Percentiles rank a stretch among this genome's conserved stretches.
Conservation (phyloP, 2,113 vertebrate genomes). For the Paradoxurus hermaphroditus region DNA sequence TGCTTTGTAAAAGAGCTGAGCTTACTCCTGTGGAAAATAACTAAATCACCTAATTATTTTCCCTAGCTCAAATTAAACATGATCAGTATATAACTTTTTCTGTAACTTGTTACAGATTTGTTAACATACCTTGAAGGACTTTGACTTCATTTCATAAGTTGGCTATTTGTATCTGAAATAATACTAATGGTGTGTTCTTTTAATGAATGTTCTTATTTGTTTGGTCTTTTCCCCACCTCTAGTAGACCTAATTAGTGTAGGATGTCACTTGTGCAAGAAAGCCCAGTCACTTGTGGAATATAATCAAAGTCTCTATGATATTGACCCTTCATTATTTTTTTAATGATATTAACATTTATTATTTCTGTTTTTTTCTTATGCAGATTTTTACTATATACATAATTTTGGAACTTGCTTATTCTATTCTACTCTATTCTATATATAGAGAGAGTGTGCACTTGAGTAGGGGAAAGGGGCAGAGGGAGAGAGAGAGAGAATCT, state of each 20-base stretch:
- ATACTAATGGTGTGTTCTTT: slow-evolving; percentile 20
- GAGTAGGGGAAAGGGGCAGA: no score
- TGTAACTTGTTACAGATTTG: slow-evolving; percentile 12
- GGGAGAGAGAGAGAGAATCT: no score
- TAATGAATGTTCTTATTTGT: slow-evolving; percentile 13
- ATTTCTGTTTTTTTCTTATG: not conserved
- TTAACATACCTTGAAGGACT: slow-evolving; percentile 29
- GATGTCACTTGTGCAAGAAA: not conserved
- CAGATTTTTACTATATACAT: slow-evolving; percentile 21
- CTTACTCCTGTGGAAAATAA: slow-evolving; percentile 58
- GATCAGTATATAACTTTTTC: slow-evolving; percentile 45
- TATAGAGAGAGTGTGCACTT: no score
- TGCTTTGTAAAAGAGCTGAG: slow-evolving; percentile 44
- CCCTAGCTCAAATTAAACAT: slow-evolving; percentile 12
- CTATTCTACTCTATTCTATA: no score
- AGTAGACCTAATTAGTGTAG: not conserved
- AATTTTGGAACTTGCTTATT: not conserved
- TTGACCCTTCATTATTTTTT: not conserved
- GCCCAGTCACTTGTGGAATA: not conserved
- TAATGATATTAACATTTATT: not conserved
- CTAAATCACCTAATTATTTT: slow-evolving; percentile 41
- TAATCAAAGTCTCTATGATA: slow-evolving; percentile 18
- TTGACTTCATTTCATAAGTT: slow-evolving; percentile 31
- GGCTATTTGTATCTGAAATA: not conserved
- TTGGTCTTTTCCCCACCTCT: not conserved